phyloP scores from a whole-genome alignment of 2,888 invertebrate species.

The Lissonota sp. region DNA sequence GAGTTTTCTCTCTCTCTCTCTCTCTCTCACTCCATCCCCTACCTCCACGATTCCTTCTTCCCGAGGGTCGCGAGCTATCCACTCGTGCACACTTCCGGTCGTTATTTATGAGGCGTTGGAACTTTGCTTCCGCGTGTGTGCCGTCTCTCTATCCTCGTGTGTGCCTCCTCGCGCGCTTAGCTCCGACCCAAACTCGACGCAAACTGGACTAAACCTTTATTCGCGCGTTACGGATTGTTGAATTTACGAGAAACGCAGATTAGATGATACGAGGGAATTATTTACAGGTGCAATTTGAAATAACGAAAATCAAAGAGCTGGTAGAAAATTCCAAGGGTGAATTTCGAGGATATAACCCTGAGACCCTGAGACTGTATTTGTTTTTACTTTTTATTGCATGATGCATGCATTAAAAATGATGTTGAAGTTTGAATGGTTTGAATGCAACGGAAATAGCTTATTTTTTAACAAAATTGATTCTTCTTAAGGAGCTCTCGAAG shows the following conservation, averaged over 20 bases:
- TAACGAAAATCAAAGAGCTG: background rate
- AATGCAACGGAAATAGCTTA: too few relatives aligned
- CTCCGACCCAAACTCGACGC: conserved; percentile 72
- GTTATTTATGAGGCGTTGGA: conserved; percentile 79
- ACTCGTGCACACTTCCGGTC: conserved; percentile 79
- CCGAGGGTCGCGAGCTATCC: conserved; percentile 73
- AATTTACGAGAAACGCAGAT: conserved; percentile 27
- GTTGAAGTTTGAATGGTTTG: background rate
- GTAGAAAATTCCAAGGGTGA: background rate
- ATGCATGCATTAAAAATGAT: too few relatives aligned
- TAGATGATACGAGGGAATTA: conserved; percentile 18
- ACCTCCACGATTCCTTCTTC: conserved; percentile 75
- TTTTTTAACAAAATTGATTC: too few relatives aligned
- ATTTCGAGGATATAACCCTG: too few relatives aligned
- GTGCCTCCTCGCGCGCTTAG: conserved; percentile 47
- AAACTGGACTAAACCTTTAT: conserved; percentile 76
- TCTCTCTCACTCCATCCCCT: conserved; percentile 52
- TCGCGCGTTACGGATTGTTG: conserved; percentile 49
- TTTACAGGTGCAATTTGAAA: too few relatives aligned
- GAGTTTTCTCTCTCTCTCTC: conserved; percentile 8
- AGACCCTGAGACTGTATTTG: too few relatives aligned
- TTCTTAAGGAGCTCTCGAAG: background rate
- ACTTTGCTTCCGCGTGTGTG: conserved; percentile 70
- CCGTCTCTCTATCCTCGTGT: conserved; percentile 55
- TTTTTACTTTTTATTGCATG: too few relatives aligned